These are phyloP conservation scores for Eurystomus gularis DNA, from an alignment of 2,113 vertebrate genomes.

Conservation along the genomic window DNA sequence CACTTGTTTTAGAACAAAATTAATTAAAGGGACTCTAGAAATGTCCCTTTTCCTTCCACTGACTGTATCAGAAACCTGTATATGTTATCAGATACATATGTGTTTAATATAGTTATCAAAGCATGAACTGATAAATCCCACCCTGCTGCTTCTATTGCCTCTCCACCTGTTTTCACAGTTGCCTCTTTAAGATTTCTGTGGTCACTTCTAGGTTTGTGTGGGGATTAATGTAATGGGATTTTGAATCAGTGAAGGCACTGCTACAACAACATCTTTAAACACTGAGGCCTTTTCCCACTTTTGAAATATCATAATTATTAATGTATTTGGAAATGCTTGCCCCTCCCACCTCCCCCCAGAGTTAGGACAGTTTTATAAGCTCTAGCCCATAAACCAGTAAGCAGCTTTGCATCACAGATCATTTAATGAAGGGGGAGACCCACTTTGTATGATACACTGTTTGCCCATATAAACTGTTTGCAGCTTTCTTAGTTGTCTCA, in stretches of 20 bases:
- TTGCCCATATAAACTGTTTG: not conserved
- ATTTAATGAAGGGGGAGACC: fast-evolving
- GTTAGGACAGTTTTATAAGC: not conserved
- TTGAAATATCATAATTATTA: not conserved
- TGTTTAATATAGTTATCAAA: not conserved
- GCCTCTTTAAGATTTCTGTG: not conserved
- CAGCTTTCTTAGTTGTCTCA: not conserved
- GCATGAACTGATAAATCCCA: not conserved
- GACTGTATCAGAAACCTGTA: not conserved
- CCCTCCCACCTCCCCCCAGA: no score
- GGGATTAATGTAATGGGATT: not conserved
- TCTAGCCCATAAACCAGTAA: not conserved
- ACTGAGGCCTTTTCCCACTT: not conserved
- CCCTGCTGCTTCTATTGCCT: not conserved
- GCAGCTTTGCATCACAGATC: not conserved
- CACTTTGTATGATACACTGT: no score
- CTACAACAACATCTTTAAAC: not conserved
- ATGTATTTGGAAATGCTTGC: not conserved
- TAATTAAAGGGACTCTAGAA: no score
- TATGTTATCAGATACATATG: not conserved
- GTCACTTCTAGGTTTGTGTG: not conserved
- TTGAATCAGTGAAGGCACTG: not conserved
- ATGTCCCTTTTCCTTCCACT: not conserved
- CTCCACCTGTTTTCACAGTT: not conserved
- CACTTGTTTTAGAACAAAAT: not conserved